phyloP scores from a whole-genome alignment of 2,888 invertebrate species.

The Ctenicera cuprea region DNA sequence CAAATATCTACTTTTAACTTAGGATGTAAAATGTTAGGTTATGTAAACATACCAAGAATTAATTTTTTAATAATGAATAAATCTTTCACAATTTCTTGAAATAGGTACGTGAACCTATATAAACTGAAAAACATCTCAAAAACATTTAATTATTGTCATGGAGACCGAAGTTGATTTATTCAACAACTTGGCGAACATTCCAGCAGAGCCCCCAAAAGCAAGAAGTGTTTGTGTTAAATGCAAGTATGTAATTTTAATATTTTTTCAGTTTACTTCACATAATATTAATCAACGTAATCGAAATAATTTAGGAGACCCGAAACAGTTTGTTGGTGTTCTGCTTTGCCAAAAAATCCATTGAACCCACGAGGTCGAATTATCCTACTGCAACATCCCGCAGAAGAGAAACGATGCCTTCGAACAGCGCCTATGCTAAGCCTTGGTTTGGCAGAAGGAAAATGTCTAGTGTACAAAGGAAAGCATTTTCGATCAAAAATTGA shows the following conservation, averaged over 20 bases:
- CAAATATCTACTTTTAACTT: too few species aligned
- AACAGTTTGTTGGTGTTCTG: constrained; percentile 93
- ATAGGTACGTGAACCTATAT: too few species aligned
- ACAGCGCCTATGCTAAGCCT: constrained; percentile 93
- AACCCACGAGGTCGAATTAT: constrained; percentile 83
- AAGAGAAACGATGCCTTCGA: constrained; percentile 90
- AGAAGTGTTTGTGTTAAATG: constrained; percentile 83
- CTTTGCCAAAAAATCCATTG: constrained; percentile 83
- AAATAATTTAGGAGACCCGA: constrained; percentile 81
- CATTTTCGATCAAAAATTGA: constrained; percentile 85
- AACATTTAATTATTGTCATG: too few species aligned
- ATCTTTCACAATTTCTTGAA: too few species aligned
- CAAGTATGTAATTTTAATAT: constrained; percentile 76
- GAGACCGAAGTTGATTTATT: constrained; percentile 74
- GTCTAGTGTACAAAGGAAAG: constrained; percentile 88
- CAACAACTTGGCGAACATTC: constrained; percentile 83
- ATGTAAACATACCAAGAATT: too few species aligned
- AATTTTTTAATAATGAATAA: too few species aligned
- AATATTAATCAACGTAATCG: too few species aligned
- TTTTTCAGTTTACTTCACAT: too few species aligned
- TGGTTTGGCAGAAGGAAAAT: constrained; percentile 84
- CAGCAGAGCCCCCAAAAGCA: constrained; percentile 85
- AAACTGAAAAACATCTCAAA: too few species aligned
- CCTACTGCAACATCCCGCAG: constrained; percentile 94
- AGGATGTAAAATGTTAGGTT: too few species aligned